A percentile compares a stretch with the other conserved stretches of the same genome.
Evolutionary conservation across 2,888 invertebrate species (phyloP).

Genomic region (Vesta saturnalis): DNA sequence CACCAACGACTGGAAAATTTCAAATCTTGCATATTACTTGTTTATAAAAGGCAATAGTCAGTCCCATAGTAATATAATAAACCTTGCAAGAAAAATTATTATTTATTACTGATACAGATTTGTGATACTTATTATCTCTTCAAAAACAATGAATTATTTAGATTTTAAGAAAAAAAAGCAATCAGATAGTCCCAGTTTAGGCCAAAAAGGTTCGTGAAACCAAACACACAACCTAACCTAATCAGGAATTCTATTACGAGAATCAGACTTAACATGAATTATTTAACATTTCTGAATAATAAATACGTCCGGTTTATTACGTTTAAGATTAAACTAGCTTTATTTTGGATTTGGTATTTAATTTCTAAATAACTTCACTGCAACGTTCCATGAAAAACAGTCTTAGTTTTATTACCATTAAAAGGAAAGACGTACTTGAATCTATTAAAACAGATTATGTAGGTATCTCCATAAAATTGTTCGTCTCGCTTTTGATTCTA

Average conservation of each 20-base stretch:
- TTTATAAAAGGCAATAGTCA: too few species aligned
- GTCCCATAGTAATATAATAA: too few species aligned
- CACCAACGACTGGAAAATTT: too few species aligned
- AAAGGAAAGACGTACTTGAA: conserved; percentile 14
- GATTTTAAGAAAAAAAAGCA: conserved; percentile 1
- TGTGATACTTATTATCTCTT: too few species aligned
- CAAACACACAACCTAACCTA: conserved; percentile 50
- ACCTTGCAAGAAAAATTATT: too few species aligned
- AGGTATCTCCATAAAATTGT: background rate
- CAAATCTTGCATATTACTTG: too few species aligned
- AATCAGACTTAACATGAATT: conserved; percentile 53
- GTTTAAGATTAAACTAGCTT: conserved; percentile 50
- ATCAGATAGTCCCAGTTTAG: conserved; percentile 5
- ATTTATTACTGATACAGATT: too few species aligned
- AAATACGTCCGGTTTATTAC: conserved; percentile 48
- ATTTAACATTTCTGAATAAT: conserved; percentile 50
- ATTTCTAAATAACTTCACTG: conserved; percentile 36
- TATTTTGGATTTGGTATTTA: conserved; percentile 47
- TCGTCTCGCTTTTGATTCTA: background rate
- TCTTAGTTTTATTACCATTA: conserved; percentile 22
- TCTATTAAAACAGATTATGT: conserved; percentile 8
- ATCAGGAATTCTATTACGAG: conserved; percentile 56
- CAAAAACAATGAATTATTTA: background rate
- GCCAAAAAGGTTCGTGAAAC: conserved; percentile 38
- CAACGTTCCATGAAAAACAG: conserved; percentile 25